phyloP scores from a whole-genome alignment of 2,888 invertebrate genomes.

The Calameuta filiformis region DNA sequence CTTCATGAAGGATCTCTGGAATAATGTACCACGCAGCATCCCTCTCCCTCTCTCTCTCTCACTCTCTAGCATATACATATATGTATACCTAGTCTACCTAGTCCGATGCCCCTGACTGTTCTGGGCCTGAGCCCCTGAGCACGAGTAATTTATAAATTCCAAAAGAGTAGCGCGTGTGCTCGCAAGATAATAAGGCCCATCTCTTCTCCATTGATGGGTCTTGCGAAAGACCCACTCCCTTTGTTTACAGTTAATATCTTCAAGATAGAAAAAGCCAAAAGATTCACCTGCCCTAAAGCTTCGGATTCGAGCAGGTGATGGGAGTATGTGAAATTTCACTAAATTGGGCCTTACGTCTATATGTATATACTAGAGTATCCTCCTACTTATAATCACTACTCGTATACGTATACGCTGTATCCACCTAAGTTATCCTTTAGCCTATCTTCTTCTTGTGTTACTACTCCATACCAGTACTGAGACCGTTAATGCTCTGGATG shows the following conservation, averaged over 20 bases:
- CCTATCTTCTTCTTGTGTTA: not conserved
- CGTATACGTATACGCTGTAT: not conserved
- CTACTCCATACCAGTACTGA: not conserved
- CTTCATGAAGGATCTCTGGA: constrained; percentile 3
- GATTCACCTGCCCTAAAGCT: not conserved
- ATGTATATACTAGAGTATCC: not conserved
- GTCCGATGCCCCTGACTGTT: not conserved
- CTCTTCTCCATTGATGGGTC: not conserved
- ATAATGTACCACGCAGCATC: constrained; percentile 14
- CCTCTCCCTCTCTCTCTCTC: not conserved
- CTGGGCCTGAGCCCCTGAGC: not conserved
- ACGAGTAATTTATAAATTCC: constrained; percentile 4
- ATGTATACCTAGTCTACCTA: not conserved
- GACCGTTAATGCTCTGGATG: constrained; percentile 37
- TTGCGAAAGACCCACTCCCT: not conserved
- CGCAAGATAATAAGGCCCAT: not conserved
- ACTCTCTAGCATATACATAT: not conserved
- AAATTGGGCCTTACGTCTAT: not conserved
- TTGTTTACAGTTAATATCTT: constrained; percentile 1
- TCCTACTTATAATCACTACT: not conserved
- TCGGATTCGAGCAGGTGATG: not conserved
- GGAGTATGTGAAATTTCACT: not conserved
- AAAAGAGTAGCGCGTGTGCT: constrained; percentile 4
- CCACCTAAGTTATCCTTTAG: not conserved
- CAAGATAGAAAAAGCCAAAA: not conserved